These are phyloP conservation scores for Drosophila rubida DNA, from an alignment of 2,888 invertebrate genomes.

Conservation along the genomic window DNA sequence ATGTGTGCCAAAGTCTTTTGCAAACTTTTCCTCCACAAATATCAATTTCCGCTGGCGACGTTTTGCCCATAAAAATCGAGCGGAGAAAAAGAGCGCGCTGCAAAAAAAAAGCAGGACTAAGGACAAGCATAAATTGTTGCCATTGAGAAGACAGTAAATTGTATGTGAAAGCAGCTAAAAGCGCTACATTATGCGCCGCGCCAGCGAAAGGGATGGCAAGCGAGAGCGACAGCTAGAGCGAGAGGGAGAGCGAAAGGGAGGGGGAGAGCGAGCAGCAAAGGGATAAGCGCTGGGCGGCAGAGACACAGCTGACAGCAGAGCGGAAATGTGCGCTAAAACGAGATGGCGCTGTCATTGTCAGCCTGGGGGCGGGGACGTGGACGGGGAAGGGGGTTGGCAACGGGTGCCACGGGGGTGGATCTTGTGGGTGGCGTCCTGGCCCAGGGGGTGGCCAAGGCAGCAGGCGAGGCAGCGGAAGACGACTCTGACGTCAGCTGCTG, in stretches of 20 bases:
- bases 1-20: slow-evolving; percentile 65
- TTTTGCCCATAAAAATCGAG: slow-evolving; percentile 65
- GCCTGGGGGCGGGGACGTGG: neutral
- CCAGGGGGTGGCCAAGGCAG: slow-evolving; percentile 19
- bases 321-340: slow-evolving; percentile 76
- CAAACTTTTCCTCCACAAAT: slow-evolving; percentile 71
- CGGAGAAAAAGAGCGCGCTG: neutral
- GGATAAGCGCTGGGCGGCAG: slow-evolving; percentile 44
- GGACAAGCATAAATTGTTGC: slow-evolving; percentile 72
- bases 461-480: neutral
- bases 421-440: neutral
- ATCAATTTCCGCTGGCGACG: slow-evolving; percentile 80
- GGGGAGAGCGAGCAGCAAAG: neutral
- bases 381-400: neutral
- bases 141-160: slow-evolving; percentile 78
- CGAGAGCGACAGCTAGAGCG: neutral
- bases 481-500: slow-evolving; percentile 54
- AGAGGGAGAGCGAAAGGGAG: neutral
- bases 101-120: neutral
- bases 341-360: slow-evolving; percentile 72
- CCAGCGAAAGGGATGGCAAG: slow-evolving; percentile 14
- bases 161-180: slow-evolving; percentile 80
- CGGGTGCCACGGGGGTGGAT: neutral
- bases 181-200: slow-evolving; percentile 61
- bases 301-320: slow-evolving; percentile 28